phyloP scores from a whole-genome alignment of 2,797 vertebrate genomes.

The Erethizon dorsatum region DNA sequence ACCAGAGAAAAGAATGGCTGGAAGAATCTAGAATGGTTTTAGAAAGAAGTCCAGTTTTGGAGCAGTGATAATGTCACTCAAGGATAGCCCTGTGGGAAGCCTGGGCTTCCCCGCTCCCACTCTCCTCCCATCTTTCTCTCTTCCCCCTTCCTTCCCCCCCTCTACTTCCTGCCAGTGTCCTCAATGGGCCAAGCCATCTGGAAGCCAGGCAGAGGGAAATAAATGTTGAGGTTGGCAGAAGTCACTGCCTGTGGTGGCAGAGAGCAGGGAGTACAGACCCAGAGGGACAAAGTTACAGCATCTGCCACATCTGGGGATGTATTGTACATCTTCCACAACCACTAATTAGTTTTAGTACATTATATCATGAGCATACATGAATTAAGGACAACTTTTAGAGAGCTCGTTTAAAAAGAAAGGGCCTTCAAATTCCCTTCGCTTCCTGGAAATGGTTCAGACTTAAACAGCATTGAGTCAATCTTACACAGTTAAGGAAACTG shows the following conservation, averaged over 20 bases:
- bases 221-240: not conserved
- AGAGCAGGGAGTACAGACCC: not conserved
- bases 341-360: not conserved
- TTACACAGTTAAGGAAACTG: not conserved
- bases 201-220: not conserved
- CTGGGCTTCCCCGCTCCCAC: not conserved
- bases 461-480: too few relatives aligned
- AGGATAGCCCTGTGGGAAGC: not conserved
- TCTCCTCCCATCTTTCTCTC: not conserved
- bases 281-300: not conserved
- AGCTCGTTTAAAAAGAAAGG: not conserved
- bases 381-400: not conserved
- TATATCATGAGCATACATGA: not conserved
- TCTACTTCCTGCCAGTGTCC: not conserved
- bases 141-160: not conserved
- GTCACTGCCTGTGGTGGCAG: accelerated
- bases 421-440: not conserved
- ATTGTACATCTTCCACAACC: not conserved
- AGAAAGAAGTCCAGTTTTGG: not conserved
- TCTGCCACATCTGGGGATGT: not conserved
- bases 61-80: not conserved
- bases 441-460: not conserved
- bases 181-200: not conserved
- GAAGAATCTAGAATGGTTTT: not conserved
- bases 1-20: not conserved